Evolutionary conservation across 2,113 vertebrate genomes (phyloP).

Genomic region (Aphyosemion australe): DNA sequence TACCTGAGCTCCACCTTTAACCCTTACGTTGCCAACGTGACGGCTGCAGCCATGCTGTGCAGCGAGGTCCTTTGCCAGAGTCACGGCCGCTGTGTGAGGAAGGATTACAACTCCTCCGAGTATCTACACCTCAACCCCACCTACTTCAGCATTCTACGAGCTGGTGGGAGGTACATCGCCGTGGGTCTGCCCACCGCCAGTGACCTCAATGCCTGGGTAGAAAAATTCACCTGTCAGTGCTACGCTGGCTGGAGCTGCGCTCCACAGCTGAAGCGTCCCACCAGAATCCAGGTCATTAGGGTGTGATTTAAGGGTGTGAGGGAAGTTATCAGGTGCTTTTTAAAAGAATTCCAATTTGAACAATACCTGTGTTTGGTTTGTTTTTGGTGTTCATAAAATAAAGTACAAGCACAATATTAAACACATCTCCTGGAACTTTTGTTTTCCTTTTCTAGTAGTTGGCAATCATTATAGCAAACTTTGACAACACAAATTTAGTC

Average conservation of each 20-base stretch:
- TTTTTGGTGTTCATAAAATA: too few species aligned
- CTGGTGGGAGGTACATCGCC: conserved; percentile 50
- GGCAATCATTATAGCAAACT: too few species aligned
- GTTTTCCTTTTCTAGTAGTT: too few species aligned
- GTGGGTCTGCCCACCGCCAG: conserved; percentile 49
- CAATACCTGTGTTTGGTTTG: too few species aligned
- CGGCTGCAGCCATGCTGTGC: conserved; percentile 86
- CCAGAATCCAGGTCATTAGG: conserved; percentile 37
- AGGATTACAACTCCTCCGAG: conserved; percentile 74
- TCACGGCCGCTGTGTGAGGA: conserved; percentile 83
- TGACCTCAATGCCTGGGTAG: conserved; percentile 55
- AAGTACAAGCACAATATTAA: too few species aligned
- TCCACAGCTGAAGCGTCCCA: conserved; percentile 4
- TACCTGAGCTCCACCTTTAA: conserved; percentile 75
- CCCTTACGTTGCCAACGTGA: conserved; percentile 89
- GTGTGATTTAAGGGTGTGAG: conserved; percentile 43
- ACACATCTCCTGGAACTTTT: too few species aligned
- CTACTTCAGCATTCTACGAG: conserved; percentile 58
- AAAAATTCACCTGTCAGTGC: conserved; percentile 78
- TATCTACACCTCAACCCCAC: conserved; percentile 84
- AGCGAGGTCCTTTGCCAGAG: conserved; percentile 82
- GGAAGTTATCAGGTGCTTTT: not conserved
- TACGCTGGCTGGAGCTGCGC: conserved; percentile 58
- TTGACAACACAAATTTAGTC: too few species aligned
- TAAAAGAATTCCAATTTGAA: too few species aligned